A percentile compares a stretch with the other conserved stretches of the same genome.
phyloP scores from a whole-genome alignment of 2,113 vertebrate species.

The Laticauda colubrina region DNA sequence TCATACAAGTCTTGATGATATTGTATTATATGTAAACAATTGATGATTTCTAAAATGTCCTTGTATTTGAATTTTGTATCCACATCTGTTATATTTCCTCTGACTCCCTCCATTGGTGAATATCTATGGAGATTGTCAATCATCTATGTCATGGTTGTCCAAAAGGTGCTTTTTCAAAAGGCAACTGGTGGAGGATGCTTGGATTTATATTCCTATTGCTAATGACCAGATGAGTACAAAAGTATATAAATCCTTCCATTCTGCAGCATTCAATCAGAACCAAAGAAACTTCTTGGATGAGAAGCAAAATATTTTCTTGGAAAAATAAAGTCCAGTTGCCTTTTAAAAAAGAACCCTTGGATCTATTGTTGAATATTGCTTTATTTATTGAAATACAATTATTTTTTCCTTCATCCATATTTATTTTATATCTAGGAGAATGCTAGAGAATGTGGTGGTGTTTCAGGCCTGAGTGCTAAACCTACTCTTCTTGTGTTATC shows the following conservation, averaged over 20 bases:
- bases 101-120: not conserved
- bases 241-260: too few relatives aligned
- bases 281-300: too few relatives aligned
- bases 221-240: too few relatives aligned
- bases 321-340: too few relatives aligned
- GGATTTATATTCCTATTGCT: too few relatives aligned
- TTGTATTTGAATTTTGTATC: not conserved
- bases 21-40: not conserved
- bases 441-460: conserved; percentile 91
- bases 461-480: conserved; percentile 68
- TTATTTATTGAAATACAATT: not conserved
- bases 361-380: not conserved
- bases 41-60: not conserved
- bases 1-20: not conserved
- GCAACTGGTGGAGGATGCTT: too few relatives aligned
- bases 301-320: too few relatives aligned
- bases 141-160: too few relatives aligned
- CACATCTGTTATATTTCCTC: not conserved
- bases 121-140: too few relatives aligned
- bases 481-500: conserved; percentile 70
- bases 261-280: too few relatives aligned
- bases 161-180: too few relatives aligned
- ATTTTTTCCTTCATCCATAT: conserved; percentile 29
- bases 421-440: conserved; percentile 78
- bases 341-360: too few relatives aligned